Percentiles rank a stretch among this genome's conserved stretches.
Evolutionary conservation across 2,113 vertebrate genomes (phyloP).

Genomic region (Cyanocitta stelleri): DNA sequence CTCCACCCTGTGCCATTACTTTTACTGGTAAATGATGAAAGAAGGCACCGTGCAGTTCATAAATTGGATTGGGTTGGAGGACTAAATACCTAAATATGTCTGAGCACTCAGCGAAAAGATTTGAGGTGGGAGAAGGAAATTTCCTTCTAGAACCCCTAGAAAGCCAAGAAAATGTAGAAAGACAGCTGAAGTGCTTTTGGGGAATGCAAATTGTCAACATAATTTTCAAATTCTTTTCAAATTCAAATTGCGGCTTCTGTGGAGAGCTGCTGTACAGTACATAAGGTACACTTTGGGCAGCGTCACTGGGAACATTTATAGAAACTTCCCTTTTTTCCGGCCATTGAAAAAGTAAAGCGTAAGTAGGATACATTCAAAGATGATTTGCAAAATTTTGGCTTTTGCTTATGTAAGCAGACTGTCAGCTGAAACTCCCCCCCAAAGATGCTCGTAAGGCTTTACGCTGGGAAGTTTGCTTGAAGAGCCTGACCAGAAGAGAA

Average conservation of each 20-base stretch:
- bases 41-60: background rate
- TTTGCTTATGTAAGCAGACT: conserved; percentile 43
- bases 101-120: background rate
- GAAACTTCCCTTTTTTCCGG: background rate
- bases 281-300: conserved; percentile 19
- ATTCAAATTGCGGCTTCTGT: conserved; percentile 48
- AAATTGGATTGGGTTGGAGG: background rate
- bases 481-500: background rate
- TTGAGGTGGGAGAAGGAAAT: background rate
- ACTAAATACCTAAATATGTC: conserved; percentile 27
- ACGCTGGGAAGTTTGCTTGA: background rate
- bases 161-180: conserved; percentile 14
- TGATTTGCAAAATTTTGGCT: conserved; percentile 18
- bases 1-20: background rate
- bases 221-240: conserved; percentile 51
- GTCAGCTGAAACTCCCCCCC: conserved; percentile 1
- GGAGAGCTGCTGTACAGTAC: conserved; percentile 7
- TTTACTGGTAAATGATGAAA: conserved; percentile 4
- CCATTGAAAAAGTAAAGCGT: conserved; percentile 26
- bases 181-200: conserved; percentile 10
- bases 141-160: conserved; percentile 4
- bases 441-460: background rate
- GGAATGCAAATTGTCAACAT: conserved; percentile 38
- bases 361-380: conserved; percentile 1
- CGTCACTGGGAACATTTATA: conserved; percentile 35